Evolutionary conservation across 2,888 invertebrate species (phyloP).

Genomic region (Meganola albula): DNA sequence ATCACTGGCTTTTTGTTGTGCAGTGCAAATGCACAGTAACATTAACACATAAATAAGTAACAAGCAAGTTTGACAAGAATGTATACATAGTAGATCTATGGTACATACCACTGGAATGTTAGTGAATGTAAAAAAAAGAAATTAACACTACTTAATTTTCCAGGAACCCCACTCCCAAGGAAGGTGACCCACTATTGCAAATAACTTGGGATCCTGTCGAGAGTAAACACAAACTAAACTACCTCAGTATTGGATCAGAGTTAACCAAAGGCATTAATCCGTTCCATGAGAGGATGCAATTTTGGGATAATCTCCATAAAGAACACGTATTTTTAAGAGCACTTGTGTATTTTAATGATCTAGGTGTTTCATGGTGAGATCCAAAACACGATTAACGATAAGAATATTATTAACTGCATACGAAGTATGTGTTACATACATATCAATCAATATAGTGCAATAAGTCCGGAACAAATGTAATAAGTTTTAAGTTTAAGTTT

Average conservation of each 20-base stretch:
- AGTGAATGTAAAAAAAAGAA: no score
- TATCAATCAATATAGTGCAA: no score
- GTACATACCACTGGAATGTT: no score
- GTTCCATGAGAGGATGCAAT: slow-evolving; percentile 59
- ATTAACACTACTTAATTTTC: slow-evolving; percentile 23
- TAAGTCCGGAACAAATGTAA: no score
- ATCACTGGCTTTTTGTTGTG: no score
- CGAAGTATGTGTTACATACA: no score
- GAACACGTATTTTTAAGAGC: slow-evolving; percentile 51
- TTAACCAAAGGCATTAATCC: slow-evolving; percentile 65
- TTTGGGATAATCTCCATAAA: slow-evolving; percentile 63
- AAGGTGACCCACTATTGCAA: slow-evolving; percentile 53
- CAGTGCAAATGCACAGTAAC: no score
- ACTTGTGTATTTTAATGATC: slow-evolving; percentile 53
- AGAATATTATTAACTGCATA: not conserved
- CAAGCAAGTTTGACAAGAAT: no score
- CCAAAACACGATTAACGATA: no score
- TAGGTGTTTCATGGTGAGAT: slow-evolving; percentile 48
- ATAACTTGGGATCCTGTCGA: slow-evolving; percentile 66
- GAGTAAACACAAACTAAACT: slow-evolving; percentile 52
- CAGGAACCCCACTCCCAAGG: slow-evolving; percentile 66
- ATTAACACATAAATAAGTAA: no score
- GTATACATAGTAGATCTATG: no score
- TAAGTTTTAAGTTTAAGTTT: no score
- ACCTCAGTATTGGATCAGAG: slow-evolving; percentile 59